Percentiles rank a stretch among this genome's conserved stretches.
phyloP scores from a whole-genome alignment of 2,888 invertebrate species.

The Ichneumoninae sp. region DNA sequence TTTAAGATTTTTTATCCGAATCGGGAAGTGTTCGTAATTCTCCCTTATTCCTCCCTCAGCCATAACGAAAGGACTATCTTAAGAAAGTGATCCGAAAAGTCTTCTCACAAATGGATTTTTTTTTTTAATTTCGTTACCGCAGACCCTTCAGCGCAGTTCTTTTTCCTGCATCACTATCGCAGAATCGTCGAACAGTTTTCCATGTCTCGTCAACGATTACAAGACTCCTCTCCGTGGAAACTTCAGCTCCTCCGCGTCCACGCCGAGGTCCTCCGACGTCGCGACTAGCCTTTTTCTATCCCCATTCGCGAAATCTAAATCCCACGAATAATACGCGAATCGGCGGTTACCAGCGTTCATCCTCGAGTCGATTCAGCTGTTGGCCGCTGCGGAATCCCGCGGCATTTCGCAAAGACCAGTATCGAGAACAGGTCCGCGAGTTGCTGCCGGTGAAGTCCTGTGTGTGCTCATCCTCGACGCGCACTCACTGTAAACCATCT shows the following conservation, averaged over 20 bases:
- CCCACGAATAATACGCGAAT: constrained; percentile 20
- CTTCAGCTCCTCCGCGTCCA: neutral
- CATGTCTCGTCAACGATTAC: neutral
- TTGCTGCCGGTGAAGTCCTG: constrained; percentile 58
- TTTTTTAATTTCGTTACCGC: too few relatives aligned
- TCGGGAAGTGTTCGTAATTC: too few relatives aligned
- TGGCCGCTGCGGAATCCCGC: constrained; percentile 74
- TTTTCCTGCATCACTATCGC: neutral
- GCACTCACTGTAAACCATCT: constrained; percentile 32
- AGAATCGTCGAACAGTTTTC: neutral
- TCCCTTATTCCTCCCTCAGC: too few relatives aligned
- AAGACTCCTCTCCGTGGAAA: neutral
- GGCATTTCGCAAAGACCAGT: constrained; percentile 80
- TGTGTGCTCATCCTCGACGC: constrained; percentile 65
- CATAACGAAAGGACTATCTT: too few relatives aligned
- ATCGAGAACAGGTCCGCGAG: constrained; percentile 79
- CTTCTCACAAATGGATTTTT: too few relatives aligned
- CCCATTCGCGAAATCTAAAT: constrained; percentile 6
- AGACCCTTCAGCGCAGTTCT: neutral
- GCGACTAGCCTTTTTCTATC: neutral
- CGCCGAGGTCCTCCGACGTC: neutral
- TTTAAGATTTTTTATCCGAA: too few relatives aligned
- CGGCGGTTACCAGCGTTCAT: constrained; percentile 40
- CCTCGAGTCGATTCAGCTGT: constrained; percentile 34
- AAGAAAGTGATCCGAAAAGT: too few relatives aligned